These are phyloP conservation scores for Moxostoma hubbsi DNA, from an alignment of 2,797 vertebrate species.

Conservation along the genomic window DNA sequence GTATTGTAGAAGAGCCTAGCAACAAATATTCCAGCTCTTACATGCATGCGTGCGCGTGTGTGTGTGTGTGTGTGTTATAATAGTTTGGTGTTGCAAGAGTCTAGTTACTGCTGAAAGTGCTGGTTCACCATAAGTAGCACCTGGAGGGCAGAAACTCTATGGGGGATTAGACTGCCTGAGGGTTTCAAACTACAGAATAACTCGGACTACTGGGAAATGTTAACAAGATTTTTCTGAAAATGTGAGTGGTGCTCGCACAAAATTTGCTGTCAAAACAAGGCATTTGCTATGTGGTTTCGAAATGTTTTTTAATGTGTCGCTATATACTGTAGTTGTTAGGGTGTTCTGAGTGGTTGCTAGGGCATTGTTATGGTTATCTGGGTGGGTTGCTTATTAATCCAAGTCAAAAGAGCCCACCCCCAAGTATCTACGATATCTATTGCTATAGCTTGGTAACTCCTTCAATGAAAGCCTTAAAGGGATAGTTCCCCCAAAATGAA, in stretches of 20 bases:
- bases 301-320: neutral
- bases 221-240: neutral
- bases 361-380: too few relatives aligned
- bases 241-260: neutral
- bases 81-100: conserved; percentile 26
- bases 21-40: neutral
- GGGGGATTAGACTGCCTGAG: neutral
- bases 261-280: neutral
- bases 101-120: conserved; percentile 39
- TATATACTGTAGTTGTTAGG: neutral
- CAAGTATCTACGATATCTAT: neutral
- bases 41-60: conserved; percentile 52
- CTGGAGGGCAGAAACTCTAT: conserved; percentile 2
- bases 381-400: neutral
- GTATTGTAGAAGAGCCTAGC: conserved; percentile 38
- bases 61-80: conserved; percentile 2
- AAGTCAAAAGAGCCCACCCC: neutral
- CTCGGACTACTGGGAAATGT: neutral
- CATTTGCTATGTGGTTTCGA: neutral
- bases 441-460: neutral
- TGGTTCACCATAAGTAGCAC: conserved; percentile 35
- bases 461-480: neutral
- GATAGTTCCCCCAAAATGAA: too few relatives aligned
- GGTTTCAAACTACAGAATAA: neutral
- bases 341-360: neutral